Evolutionary conservation across 2,888 invertebrate species (phyloP), one percentile per base, ranked within the genome.

Genomic region (Polyommatus icarus): DNA sequence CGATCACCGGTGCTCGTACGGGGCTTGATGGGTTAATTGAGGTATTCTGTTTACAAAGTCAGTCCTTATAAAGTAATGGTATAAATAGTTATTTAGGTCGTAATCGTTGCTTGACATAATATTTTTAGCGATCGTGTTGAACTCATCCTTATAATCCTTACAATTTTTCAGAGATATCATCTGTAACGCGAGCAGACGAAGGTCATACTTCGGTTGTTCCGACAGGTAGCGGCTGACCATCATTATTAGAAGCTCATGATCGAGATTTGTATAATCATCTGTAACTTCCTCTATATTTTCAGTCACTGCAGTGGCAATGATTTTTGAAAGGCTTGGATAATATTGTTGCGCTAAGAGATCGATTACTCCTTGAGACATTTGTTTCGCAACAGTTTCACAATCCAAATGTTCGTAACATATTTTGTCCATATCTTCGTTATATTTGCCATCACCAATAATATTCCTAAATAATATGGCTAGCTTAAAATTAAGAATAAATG

Each of bases 391-490:
- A 36, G n/a, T 18, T 54, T 57, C 59, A 2, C 20, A 54, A 7
- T 36, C 40, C 20, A 77, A 8, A 72, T 77, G 57, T 3, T 59
- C 29, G 46, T 77, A 77, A 5, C 73, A 73, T 18, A 59, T 57
- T 59, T 5, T 29, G 32, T 73, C 57, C 10, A 61, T 29, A 24
- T 59, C 57, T 59, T 20, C 5, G 32, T 73, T 40, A 40, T 57
- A 77, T 59, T 71, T 18, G 10, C 73, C 77, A 61, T 59, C 40
- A 10, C 73, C 77, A 36, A 73, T 18, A 40, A 57, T 24, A 72
- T 72, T 72, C 73, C 77, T 73, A 5, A 36, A 72, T 77, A 72
- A 50, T 18, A 77, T 59, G 0, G 59, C 72, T 24, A 77, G n/a
- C 40, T 73, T 59, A 10, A 59, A 46, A 29, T 40, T 24, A 24